These are phyloP conservation scores for Charina bottae DNA, from an alignment of 2,113 vertebrate genomes.

Conservation along the genomic window DNA sequence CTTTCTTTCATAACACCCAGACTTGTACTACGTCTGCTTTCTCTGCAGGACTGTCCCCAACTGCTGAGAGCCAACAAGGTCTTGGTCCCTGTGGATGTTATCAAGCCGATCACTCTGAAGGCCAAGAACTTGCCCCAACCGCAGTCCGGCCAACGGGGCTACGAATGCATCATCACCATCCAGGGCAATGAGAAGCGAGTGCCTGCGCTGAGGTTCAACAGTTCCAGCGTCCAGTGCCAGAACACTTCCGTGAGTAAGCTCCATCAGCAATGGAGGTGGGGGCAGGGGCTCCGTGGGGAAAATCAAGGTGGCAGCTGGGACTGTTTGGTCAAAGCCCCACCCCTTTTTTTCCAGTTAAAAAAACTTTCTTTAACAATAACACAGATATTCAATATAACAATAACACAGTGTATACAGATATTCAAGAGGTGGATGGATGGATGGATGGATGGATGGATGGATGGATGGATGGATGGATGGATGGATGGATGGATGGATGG, in stretches of 20 bases:
- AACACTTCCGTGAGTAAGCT: constrained; percentile 92
- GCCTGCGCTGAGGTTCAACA: constrained; percentile 95
- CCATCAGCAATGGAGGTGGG: background rate
- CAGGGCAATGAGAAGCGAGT: constrained; percentile 91
- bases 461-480: too few relatives aligned
- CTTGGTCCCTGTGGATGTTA: constrained; percentile 93
- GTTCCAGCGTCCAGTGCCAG: constrained; percentile 97
- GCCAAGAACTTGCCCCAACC: constrained; percentile 97
- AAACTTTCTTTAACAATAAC: background rate
- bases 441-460: background rate
- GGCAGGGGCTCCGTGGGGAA: background rate
- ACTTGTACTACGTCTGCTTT: background rate
- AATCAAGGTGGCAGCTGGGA: background rate
- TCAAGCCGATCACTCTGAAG: constrained; percentile 94
- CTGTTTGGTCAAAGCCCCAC: background rate
- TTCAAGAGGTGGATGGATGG: too few relatives aligned
- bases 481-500: too few relatives aligned
- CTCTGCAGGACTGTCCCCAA: constrained; percentile 91
- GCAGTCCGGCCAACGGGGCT: constrained; percentile 94
- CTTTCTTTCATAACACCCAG: constrained; percentile 36
- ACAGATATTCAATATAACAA: too few relatives aligned
- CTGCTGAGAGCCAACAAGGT: constrained; percentile 89
- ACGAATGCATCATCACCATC: constrained; percentile 93
- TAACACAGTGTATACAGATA: too few relatives aligned
- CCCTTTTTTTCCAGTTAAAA: background rate